Base-by-base conservation (phyloP, 2,797 vertebrate species). In the Thaleichthys pacificus region DNA sequence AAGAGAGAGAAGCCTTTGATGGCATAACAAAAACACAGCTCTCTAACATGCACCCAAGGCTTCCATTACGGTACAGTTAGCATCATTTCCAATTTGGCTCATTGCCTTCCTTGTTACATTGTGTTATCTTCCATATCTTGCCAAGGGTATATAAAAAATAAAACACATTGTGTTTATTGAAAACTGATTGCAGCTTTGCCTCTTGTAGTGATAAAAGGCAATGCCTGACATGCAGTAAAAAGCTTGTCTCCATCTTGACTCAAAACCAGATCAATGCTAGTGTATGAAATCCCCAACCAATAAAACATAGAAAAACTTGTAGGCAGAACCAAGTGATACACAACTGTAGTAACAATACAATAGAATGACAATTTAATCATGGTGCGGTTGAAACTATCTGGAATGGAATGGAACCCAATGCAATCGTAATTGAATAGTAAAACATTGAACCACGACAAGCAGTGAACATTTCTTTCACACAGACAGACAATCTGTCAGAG, bases 341-440 rank as follows among this genome's bases (percentile, higher is more conserved):
- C 51, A 22, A 66, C 21, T 66, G 6, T 24, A 47, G 22, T 4
- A 32, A 58, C 12, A n/a, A 38, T n/a, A 57, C 42, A 35, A 22
- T 32, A 62, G 6, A 21, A 69, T 15, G 54, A 38, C 35, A 58
- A 56, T 82, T 75, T 73, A 80, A 76, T 76, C 70, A 76, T 79
- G 76, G 85, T 84, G 77, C 78, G 79, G 80, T 83, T 28, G 68
- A 80, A 85, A 83, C 77, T 51, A 38, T 38, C 35, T 38, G 35
- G 8, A 47, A 47, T 47, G 42, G 74, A 56, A 42, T 26, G 64
- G 26, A 66, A 22, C 26, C 26, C 61, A 58, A 30, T 30, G 28
- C 28, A 30, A 14, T 14, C 42, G 7, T 62, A 70, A 75, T 2
- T 70, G 60, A 66, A 8, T 47, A 11, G 42, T 47, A 47, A 47